Conservation (phyloP, 2,797 vertebrate genomes). For the Micromesistius poutassou region DNA sequence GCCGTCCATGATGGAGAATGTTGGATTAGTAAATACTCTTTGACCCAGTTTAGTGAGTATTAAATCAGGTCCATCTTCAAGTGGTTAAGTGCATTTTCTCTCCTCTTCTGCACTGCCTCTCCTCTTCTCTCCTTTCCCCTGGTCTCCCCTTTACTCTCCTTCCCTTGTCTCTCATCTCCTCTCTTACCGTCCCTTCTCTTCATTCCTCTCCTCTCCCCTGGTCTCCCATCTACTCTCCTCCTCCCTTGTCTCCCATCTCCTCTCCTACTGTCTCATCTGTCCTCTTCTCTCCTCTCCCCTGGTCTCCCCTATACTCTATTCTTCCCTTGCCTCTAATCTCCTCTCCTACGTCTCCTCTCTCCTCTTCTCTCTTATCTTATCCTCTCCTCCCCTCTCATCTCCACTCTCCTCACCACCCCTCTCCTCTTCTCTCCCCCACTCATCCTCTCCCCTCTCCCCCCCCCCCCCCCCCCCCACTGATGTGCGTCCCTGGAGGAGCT, state of each 20-base stretch:
- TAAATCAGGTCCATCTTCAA: too few species aligned
- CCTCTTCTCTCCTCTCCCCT: neutral
- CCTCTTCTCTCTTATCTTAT: neutral
- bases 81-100: neutral
- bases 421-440: neutral
- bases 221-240: neutral
- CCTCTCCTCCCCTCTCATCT: neutral
- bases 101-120: neutral
- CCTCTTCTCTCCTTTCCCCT: neutral
- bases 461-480: slow-evolving; percentile 21
- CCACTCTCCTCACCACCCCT: neutral
- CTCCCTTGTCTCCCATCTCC: neutral
- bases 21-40: too few species aligned
- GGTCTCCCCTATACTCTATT: neutral
- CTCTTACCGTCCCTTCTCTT: neutral
- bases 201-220: neutral
- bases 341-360: neutral
- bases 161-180: neutral
- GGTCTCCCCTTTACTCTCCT: neutral
- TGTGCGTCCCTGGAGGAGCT: slow-evolving; percentile 65
- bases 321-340: neutral
- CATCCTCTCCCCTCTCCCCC: slow-evolving; percentile 4
- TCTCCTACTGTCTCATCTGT: neutral
- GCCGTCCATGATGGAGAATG: too few species aligned
- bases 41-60: too few species aligned